These are phyloP conservation scores for Ispidina picta DNA, from an alignment of 2,797 vertebrate genomes.

Conservation along the genomic window DNA sequence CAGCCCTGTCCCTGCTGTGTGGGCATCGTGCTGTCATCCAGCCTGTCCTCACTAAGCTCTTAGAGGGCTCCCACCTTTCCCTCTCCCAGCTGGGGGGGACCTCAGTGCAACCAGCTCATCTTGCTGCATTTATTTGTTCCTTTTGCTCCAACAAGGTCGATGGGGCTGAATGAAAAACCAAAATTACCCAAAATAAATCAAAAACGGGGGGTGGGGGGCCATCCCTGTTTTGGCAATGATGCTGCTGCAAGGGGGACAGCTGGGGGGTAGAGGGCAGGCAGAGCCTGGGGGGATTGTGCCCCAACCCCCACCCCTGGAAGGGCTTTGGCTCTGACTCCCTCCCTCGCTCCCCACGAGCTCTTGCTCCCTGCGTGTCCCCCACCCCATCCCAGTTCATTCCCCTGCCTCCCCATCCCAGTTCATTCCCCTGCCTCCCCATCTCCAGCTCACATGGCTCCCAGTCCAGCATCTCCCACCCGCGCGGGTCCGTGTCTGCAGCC, in stretches of 20 bases:
- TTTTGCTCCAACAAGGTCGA: slow-evolving; percentile 40
- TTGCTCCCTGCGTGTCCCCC: fast-evolving
- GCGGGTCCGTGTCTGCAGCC: not conserved
- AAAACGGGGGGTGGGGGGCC: not conserved
- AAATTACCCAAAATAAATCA: slow-evolving; percentile 14
- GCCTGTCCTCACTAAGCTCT: not conserved
- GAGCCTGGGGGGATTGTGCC: not conserved
- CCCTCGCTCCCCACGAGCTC: not conserved
- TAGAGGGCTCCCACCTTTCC: not conserved
- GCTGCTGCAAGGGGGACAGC: not conserved
- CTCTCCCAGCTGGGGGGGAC: not conserved
- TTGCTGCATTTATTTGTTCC: slow-evolving; percentile 59
- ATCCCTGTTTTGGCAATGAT: not conserved
- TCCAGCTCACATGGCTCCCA: not conserved
- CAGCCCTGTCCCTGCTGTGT: fast-evolving
- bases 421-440: too few relatives aligned
- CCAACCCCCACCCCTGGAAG: fast-evolving
- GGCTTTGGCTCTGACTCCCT: not conserved
- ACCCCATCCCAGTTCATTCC: fast-evolving
- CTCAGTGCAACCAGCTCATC: not conserved
- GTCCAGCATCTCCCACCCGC: not conserved
- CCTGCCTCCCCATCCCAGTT: not conserved
- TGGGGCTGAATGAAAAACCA: slow-evolving; percentile 37
- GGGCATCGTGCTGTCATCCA: fast-evolving
- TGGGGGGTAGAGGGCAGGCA: not conserved